These are phyloP conservation scores for Amiota minor DNA, from an alignment of 2,888 invertebrate genomes.

Conservation along the genomic window DNA sequence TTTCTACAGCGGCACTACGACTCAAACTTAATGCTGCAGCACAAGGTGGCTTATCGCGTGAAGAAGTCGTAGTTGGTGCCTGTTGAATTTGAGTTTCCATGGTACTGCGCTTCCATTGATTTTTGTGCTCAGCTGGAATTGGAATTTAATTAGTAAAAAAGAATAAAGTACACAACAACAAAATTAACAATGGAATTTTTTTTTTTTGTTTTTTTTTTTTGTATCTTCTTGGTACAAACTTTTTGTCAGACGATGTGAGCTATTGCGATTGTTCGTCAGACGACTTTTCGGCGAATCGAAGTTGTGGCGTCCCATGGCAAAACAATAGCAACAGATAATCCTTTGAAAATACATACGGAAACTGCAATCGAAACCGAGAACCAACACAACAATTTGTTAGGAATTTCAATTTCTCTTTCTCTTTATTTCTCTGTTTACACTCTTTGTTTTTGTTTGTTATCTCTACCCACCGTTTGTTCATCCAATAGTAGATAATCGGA, in stretches of 20 bases:
- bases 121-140: constrained; percentile 55
- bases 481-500: constrained; percentile 93
- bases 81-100: constrained; percentile 71
- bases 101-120: constrained; percentile 71
- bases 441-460: neutral
- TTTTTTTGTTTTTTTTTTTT: neutral
- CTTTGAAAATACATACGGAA: constrained; percentile 82
- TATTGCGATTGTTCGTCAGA: constrained; percentile 52
- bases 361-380: constrained; percentile 69
- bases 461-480: constrained; percentile 85
- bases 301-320: constrained; percentile 54
- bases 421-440: neutral
- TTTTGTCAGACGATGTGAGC: constrained; percentile 55
- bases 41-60: constrained; percentile 39
- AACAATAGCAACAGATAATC: constrained; percentile 79
- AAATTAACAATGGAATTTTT: neutral
- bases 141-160: neutral
- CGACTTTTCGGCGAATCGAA: constrained; percentile 60
- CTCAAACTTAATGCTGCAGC: constrained; percentile 33
- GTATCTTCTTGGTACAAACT: constrained; percentile 46
- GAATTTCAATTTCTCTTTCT: neutral
- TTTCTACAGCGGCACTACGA: constrained; percentile 48
- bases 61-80: constrained; percentile 47
- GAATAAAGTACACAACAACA: neutral
- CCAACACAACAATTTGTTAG: neutral